Evolutionary conservation across 2,113 vertebrate genomes (phyloP).

Genomic region (Amblyopsis rosae): DNA sequence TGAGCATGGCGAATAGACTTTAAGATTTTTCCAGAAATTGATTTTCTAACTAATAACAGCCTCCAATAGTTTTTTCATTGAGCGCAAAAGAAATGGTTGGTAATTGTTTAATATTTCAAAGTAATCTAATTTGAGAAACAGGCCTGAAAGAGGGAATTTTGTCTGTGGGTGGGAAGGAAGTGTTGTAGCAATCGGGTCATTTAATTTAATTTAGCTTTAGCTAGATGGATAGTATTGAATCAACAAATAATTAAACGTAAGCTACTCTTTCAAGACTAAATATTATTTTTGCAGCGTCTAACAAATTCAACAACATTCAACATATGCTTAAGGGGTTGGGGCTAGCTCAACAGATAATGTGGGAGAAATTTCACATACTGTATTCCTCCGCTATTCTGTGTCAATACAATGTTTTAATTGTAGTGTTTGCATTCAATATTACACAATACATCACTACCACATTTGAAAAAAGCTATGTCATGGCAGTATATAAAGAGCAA

Average conservation of each 20-base stretch:
- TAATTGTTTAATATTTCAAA: constrained; percentile 3
- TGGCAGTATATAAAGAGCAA: too few species aligned
- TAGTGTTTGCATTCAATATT: too few species aligned
- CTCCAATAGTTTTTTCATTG: neutral
- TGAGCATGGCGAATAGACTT: neutral
- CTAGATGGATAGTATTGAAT: neutral
- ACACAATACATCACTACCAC: too few species aligned
- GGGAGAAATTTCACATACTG: too few species aligned
- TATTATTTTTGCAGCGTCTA: neutral
- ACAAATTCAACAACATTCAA: neutral
- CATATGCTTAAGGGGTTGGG: neutral
- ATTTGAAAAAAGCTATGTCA: too few species aligned
- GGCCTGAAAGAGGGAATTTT: constrained; percentile 3
- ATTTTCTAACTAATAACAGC: constrained; percentile 4
- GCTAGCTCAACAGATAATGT: too few species aligned
- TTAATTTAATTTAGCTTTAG: neutral
- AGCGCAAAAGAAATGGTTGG: neutral
- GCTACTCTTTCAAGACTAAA: neutral
- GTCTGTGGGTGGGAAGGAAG: neutral
- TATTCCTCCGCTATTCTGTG: too few species aligned
- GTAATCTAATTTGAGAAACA: constrained; percentile 16
- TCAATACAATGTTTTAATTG: too few species aligned
- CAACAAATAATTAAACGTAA: neutral
- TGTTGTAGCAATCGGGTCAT: constrained; percentile 1
- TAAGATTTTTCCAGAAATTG: neutral